Evolutionary conservation across 2,888 invertebrate genomes (phyloP), one percentile per base, ranked within the genome.

Genomic region (Quadroppia sp.): DNA sequence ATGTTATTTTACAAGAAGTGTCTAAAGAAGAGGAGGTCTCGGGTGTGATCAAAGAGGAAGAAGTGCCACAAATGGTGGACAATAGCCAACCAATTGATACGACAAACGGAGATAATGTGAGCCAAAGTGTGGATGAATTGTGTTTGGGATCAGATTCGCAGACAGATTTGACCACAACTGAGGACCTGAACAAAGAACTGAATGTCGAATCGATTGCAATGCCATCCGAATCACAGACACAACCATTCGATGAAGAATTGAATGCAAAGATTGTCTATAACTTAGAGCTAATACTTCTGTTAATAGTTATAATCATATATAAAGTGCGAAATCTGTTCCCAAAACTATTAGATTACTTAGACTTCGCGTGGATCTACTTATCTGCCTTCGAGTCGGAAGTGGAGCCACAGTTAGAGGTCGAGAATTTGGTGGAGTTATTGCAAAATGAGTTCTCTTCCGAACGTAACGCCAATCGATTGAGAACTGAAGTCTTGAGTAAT

Each of bases 311-410:
- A 20, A 69, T 69, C 23, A 13, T 42, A 23, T 69, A 45, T 69
- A 69, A 69, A 69, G 45, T 69, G 17, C 20, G 45, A 23, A 32
- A 69, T 25, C 17, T 69, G 9, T 69, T 69, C 25, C 42, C 69
- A 6, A 69, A 69, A 42, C 23, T 69, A 15, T 42, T 69, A 15
- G 69, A 69, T 28, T 69, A 69, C 23, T 69, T 69, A 1, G 69
- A 69, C n/a, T 69, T 69, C 36, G 69, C 69, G 23, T 69, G 69
- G 69, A 69, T 69, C 25, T 69, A 69, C 36, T 69, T 69, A 40
- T 42, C 42, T 7, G 69, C 40, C 17, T 69, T 69, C 17, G 69
- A 69, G 64, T 3, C 40, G 11, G 7, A 20, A 64, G 6, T 64
- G 2, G 64, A 64, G 23, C 1, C 64, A 36, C 6, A 40, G 20